phyloP scores from a whole-genome alignment of 2,113 vertebrate genomes.

The Ploceus nigricollis region DNA sequence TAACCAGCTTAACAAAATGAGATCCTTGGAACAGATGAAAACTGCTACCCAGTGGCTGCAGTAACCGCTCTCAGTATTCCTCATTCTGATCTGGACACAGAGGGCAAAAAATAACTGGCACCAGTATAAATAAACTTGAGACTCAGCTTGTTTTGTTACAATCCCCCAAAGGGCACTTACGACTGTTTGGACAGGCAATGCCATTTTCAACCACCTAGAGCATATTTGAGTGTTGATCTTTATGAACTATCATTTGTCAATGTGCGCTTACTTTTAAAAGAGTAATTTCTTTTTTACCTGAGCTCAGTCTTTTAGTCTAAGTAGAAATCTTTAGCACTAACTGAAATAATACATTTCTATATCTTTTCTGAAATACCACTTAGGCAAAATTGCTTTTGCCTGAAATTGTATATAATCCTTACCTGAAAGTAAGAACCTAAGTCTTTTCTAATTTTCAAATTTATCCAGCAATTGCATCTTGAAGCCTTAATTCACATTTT shows the following conservation, averaged over 20 bases:
- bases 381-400: neutral
- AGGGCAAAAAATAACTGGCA: neutral
- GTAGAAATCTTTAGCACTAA: neutral
- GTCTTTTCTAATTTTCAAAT: neutral
- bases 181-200: neutral
- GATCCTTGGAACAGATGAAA: neutral
- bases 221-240: neutral
- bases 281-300: neutral
- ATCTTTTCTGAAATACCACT: neutral
- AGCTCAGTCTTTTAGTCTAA: neutral
- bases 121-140: rapidly evolving
- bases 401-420: neutral
- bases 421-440: neutral
- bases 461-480: neutral
- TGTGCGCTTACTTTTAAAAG: neutral
- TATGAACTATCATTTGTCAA: neutral
- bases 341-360: neutral
- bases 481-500: neutral
- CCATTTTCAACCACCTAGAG: neutral
- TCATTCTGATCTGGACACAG: neutral
- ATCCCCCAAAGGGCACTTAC: neutral
- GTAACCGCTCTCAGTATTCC: neutral
- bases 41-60: neutral
- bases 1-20: neutral
- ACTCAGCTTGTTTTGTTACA: neutral